phyloP scores from a whole-genome alignment of 2,888 invertebrate genomes.

The Eristalis tenax region DNA sequence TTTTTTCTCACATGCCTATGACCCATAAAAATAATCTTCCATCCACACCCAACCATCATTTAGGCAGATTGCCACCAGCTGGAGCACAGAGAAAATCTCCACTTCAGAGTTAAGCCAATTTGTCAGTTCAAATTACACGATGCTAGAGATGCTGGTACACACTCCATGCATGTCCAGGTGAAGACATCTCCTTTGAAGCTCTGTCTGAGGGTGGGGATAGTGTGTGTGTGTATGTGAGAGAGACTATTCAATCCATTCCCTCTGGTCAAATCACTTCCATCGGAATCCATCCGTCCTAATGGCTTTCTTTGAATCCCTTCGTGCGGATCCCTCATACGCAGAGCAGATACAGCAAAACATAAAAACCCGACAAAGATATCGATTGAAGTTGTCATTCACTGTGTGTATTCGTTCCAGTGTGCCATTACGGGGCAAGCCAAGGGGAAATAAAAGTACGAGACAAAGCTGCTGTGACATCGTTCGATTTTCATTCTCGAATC shows the following conservation, averaged over 20 bases:
- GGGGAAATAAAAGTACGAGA: conserved; percentile 37
- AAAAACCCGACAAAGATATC: conserved; percentile 10
- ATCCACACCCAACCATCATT: background rate
- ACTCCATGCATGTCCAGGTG: conserved; percentile 27
- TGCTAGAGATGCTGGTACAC: background rate
- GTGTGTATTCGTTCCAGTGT: conserved; percentile 21
- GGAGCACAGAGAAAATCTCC: background rate
- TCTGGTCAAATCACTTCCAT: conserved; percentile 59
- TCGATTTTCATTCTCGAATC: background rate
- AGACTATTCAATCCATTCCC: conserved; percentile 31
- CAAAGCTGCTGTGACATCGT: conserved; percentile 28
- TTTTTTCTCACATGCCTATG: background rate
- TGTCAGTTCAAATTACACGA: conserved; percentile 6
- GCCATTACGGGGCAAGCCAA: conserved; percentile 33
- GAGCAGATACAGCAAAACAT: conserved; percentile 14
- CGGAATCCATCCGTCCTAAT: conserved; percentile 44
- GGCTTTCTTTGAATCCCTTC: conserved; percentile 34
- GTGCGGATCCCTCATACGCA: background rate
- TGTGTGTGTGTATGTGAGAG: background rate
- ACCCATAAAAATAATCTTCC: conserved; percentile 14
- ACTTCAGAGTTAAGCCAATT: conserved; percentile 20
- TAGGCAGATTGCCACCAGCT: background rate
- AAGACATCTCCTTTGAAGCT: background rate
- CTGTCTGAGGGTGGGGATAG: background rate
- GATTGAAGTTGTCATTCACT: conserved; percentile 2